Evolutionary conservation across 2,113 vertebrate species (phyloP).

Genomic region (Morone chrysops): DNA sequence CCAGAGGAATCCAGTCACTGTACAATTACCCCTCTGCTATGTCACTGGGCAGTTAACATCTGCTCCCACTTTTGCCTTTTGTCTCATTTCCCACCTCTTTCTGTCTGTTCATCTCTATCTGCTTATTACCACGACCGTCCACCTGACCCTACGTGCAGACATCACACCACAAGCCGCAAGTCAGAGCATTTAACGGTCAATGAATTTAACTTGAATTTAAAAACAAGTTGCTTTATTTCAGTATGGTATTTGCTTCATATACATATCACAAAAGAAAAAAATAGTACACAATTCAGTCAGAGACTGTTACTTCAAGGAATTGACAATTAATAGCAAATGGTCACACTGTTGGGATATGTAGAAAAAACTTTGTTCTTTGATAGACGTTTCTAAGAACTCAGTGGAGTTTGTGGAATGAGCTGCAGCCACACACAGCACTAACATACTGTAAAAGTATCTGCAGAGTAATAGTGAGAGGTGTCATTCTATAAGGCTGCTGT

Average conservation of each 20-base stretch:
- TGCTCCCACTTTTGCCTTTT: slow-evolving; percentile 46
- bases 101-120: slow-evolving; percentile 17
- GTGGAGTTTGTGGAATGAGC: not conserved
- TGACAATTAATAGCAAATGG: slow-evolving; percentile 15
- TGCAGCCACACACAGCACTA: not conserved
- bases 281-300: not conserved
- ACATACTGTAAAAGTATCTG: not conserved
- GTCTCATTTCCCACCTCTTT: slow-evolving; percentile 15
- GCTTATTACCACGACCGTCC: slow-evolving; percentile 19
- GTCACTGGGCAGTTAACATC: slow-evolving; percentile 54
- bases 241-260: not conserved
- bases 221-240: not conserved
- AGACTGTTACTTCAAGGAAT: slow-evolving; percentile 2
- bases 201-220: slow-evolving; percentile 19
- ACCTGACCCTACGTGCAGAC: slow-evolving; percentile 49
- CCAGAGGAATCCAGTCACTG: slow-evolving; percentile 55
- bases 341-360: slow-evolving; percentile 3
- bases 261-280: not conserved
- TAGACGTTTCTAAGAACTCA: not conserved
- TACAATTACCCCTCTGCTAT: slow-evolving; percentile 61
- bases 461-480: not conserved
- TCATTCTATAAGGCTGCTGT: not conserved
- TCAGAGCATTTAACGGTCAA: not conserved
- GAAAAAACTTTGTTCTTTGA: slow-evolving; percentile 9
- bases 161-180: slow-evolving; percentile 6